Evolutionary conservation across 2,888 invertebrate species (phyloP).

Genomic region (Spialia ferax): DNA sequence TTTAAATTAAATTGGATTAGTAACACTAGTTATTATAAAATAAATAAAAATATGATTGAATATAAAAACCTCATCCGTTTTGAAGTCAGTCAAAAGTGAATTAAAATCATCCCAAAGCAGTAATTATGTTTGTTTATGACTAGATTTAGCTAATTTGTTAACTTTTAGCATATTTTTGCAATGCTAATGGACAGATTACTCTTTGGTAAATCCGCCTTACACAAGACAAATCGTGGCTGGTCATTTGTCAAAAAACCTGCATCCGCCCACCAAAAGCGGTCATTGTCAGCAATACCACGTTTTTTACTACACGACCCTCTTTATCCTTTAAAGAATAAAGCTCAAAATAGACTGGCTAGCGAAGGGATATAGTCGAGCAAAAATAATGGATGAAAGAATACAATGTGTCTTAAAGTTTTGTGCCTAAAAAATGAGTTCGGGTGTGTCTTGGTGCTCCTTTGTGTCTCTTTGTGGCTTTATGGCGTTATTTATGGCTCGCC

Average conservation of each 20-base stretch:
- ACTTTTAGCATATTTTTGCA: too few relatives aligned
- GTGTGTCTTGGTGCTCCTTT: conserved; percentile 47
- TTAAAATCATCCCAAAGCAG: too few relatives aligned
- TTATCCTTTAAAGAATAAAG: conserved; percentile 54
- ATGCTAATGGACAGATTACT: too few relatives aligned
- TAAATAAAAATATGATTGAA: too few relatives aligned
- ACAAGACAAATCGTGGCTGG: conserved; percentile 83
- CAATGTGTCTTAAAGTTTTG: conserved; percentile 55
- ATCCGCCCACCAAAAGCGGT: conserved; percentile 81
- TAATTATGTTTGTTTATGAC: too few relatives aligned
- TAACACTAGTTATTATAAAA: too few relatives aligned
- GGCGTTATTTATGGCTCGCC: conserved; percentile 36
- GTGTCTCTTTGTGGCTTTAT: conserved; percentile 30
- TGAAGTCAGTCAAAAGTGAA: too few relatives aligned
- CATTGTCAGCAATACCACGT: conserved; percentile 63
- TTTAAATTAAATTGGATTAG: too few relatives aligned
- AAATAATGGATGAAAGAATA: conserved; percentile 58
- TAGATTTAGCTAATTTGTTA: too few relatives aligned
- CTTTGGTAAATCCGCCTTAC: conserved; percentile 75
- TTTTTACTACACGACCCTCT: conserved; percentile 46
- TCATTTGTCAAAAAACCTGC: conserved; percentile 86
- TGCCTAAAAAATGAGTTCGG: conserved; percentile 53
- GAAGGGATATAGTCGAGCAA: conserved; percentile 43
- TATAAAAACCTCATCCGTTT: too few relatives aligned
- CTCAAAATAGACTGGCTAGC: conserved; percentile 48